Evolutionary conservation across 2,113 vertebrate species (phyloP).

Genomic region (Alouatta palliata): DNA sequence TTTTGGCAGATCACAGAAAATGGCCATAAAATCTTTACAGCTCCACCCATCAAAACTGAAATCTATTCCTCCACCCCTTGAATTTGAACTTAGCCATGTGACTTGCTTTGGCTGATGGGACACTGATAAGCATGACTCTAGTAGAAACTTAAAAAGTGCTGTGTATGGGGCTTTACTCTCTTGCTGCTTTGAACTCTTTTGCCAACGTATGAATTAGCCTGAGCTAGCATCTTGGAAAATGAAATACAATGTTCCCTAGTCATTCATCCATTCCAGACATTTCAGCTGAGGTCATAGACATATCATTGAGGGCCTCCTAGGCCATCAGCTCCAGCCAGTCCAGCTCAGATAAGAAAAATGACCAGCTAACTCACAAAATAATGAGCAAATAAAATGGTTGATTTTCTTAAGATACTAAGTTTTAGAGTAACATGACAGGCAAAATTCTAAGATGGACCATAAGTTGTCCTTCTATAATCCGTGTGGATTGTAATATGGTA

Average conservation of each 20-base stretch:
- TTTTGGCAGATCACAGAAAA: background rate
- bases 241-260: background rate
- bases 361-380: background rate
- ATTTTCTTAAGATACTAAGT: background rate
- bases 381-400: background rate
- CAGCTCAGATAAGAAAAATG: background rate
- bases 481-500: background rate
- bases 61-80: background rate
- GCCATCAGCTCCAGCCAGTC: background rate
- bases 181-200: background rate
- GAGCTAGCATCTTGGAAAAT: background rate
- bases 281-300: background rate
- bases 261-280: background rate
- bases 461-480: background rate
- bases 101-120: background rate
- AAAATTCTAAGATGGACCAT: background rate
- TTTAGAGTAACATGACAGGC: background rate
- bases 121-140: background rate
- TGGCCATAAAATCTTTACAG: constrained; percentile 11
- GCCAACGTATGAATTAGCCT: background rate
- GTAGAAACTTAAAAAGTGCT: background rate
- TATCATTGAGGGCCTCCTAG: background rate
- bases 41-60: background rate
- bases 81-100: background rate
- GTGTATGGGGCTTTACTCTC: background rate